Conservation (phyloP, 2,113 vertebrate genomes). For the Stegastes partitus region DNA sequence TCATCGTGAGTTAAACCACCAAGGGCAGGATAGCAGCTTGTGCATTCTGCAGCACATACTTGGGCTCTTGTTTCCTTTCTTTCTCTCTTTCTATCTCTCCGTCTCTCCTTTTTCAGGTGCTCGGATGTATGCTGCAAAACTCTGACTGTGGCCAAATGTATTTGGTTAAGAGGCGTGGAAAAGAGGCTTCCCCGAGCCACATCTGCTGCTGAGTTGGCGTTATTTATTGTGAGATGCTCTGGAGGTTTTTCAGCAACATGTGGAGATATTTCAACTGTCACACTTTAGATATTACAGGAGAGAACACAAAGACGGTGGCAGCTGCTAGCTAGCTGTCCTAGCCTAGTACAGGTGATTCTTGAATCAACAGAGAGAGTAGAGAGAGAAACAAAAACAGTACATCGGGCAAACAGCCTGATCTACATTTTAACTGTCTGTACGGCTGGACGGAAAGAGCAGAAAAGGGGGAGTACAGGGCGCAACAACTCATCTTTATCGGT, state of each 20-base stretch:
- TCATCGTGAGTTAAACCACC: slow-evolving; percentile 78
- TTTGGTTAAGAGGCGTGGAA: slow-evolving; percentile 78
- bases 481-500: slow-evolving; percentile 77
- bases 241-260: slow-evolving; percentile 74
- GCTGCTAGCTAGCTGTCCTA: slow-evolving; percentile 9
- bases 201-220: slow-evolving; percentile 73
- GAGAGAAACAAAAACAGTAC: slow-evolving; percentile 35
- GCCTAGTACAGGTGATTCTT: slow-evolving; percentile 49
- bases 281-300: slow-evolving; percentile 64
- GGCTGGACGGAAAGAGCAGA: slow-evolving; percentile 43
- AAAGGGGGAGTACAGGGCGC: slow-evolving; percentile 37
- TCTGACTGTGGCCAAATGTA: slow-evolving; percentile 61
- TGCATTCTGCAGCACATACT: slow-evolving; percentile 62
- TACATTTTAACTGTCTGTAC: slow-evolving; percentile 48
- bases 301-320: slow-evolving; percentile 42
- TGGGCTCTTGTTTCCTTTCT: slow-evolving; percentile 26
- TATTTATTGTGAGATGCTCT: slow-evolving; percentile 78
- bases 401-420: slow-evolving; percentile 43
- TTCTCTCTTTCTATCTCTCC: slow-evolving; percentile 7
- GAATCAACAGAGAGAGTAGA: slow-evolving; percentile 23
- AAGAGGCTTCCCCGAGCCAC: slow-evolving; percentile 67
- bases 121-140: slow-evolving; percentile 46
- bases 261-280: slow-evolving; percentile 77
- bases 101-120: slow-evolving; percentile 39
- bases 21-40: slow-evolving; percentile 62